These are phyloP conservation scores for Micromys minutus DNA, from an alignment of 2,113 vertebrate genomes.

Conservation along the genomic window DNA sequence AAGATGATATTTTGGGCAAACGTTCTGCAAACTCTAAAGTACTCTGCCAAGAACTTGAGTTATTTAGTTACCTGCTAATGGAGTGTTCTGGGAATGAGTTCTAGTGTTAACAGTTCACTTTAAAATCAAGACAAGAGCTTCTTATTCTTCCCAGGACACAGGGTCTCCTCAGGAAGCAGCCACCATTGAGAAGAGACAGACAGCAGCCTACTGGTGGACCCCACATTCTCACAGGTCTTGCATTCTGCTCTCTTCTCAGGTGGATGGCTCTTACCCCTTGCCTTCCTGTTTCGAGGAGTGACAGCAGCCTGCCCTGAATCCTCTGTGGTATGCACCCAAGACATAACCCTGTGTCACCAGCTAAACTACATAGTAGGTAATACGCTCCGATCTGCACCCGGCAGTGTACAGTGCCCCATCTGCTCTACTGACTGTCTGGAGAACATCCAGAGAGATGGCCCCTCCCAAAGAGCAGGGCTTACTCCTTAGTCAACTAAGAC, in stretches of 20 bases:
- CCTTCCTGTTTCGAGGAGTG: constrained; percentile 64
- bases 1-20: background rate
- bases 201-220: background rate
- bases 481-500: too few relatives aligned
- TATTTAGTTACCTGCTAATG: background rate
- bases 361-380: constrained; percentile 84
- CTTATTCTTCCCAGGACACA: background rate
- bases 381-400: background rate
- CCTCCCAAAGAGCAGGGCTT: constrained; percentile 20
- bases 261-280: constrained; percentile 79
- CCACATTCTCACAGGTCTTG: background rate
- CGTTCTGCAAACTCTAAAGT: background rate
- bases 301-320: constrained; percentile 81
- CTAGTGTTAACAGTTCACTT: background rate
- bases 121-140: constrained; percentile 5
- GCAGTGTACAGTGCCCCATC: background rate
- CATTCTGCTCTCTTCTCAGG: constrained; percentile 78
- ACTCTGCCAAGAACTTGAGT: constrained; percentile 3
- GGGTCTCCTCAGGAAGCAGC: background rate
- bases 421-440: background rate
- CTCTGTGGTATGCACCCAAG: constrained; percentile 82
- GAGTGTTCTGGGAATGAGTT: background rate
- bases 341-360: constrained; percentile 85
- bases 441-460: background rate
- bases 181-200: background rate